Base-by-base conservation (phyloP, 2,113 vertebrate genomes). In the Entelurus aequoreus region DNA sequence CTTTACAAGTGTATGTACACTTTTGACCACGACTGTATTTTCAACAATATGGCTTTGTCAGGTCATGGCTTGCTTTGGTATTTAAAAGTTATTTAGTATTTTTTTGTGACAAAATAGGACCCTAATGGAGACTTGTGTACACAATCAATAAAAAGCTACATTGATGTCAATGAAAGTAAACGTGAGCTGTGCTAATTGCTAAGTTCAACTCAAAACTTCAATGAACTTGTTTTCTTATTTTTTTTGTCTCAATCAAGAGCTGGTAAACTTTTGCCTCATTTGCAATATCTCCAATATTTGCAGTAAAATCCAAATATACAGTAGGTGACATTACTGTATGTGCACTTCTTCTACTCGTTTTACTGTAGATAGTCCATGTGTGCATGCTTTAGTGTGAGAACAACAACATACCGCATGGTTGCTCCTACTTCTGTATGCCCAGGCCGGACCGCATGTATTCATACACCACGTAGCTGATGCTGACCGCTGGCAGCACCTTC, bases 381-480 rank as follows among this genome's bases (percentile, higher is more conserved):
- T 60, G 7, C 57, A 59, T 46, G 44, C 19, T 48, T 11, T 48
- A 49, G 6, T 60, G 35, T 46, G 16, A 12, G 15, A 14, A 57
- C 38, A 57, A 19, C 28, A 42, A 35, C 11, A 56, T 14, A 14
- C 21, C 4, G n/a, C 6, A 10, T 37, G 5, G 46, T 35, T 35
- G 48, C 1, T 14, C 48, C 66, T 81, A 81, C 71, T 82, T 78
- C 48, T 91, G 83, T 75, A 99, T 90, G 47, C 94, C 94, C 67
- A 98, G 84, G 16, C 88, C 90, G 13, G 90, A 90, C 54, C 93
- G 93, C 94, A 96, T 95, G 78, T 97, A 92, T 87, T 99, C 97
- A 36, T 99, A 99, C 2, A 97, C 95, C 74, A 95, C 97, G 4
- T 98, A 99, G 80, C 97, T 99, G 90, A 99, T 98, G 89, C 96